These are phyloP conservation scores for Drosophila pseudoobscura DNA, from an alignment of 1,140 invertebrate genomes.

Conservation along the genomic window DNA sequence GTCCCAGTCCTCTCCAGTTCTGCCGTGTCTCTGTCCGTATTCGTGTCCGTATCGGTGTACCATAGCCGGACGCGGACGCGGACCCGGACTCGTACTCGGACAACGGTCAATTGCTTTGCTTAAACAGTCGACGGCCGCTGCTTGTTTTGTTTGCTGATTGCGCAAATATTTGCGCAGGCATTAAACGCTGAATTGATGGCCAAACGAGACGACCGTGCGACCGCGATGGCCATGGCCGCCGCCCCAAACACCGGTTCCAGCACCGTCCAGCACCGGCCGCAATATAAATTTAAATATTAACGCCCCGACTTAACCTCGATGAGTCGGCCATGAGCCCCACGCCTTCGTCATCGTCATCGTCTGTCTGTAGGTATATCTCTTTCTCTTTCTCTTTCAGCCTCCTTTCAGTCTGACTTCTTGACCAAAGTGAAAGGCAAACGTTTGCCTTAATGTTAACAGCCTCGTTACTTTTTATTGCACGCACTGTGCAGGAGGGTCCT, in stretches of 20 bases:
- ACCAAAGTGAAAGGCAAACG: constrained; percentile 61
- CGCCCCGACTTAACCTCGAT: constrained; percentile 68
- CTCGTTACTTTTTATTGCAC: constrained; percentile 80
- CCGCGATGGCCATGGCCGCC: constrained; percentile 20
- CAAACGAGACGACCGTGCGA: constrained; percentile 17
- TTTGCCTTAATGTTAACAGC: constrained; percentile 79
- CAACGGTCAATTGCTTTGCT: constrained; percentile 76
- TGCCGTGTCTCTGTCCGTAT: constrained; percentile 6
- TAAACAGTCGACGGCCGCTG: constrained; percentile 64
- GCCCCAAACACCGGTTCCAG: too few species aligned
- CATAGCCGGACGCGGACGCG: constrained; percentile 14
- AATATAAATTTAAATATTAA: constrained; percentile 82
- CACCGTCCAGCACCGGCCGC: constrained; percentile 34
- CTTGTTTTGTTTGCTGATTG: constrained; percentile 81
- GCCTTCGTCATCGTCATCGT: constrained; percentile 5
- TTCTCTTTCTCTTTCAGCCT: constrained; percentile 53
- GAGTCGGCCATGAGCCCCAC: constrained; percentile 22
- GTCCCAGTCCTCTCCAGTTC: neutral
- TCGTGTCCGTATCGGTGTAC: constrained; percentile 28
- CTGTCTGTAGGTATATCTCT: constrained; percentile 65
- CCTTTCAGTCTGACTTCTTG: constrained; percentile 63
- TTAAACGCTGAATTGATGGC: constrained; percentile 77
- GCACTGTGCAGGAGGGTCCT: constrained; percentile 43
- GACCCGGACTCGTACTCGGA: too few species aligned
- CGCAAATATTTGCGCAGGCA: constrained; percentile 80